Base-by-base conservation (phyloP, 2,113 vertebrate genomes). In the Perognathus longimembris region DNA sequence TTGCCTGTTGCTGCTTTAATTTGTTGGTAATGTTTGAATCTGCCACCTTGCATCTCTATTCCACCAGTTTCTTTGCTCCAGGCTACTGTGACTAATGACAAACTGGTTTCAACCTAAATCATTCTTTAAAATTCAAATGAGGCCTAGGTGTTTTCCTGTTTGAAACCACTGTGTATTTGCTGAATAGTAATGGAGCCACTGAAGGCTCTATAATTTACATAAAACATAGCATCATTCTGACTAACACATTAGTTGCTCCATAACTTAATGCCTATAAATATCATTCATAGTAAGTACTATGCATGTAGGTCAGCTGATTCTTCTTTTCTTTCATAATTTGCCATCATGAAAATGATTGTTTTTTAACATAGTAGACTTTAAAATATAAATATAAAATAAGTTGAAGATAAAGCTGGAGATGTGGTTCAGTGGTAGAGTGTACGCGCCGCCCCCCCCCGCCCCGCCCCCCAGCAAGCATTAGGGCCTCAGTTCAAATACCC, bases 31-130 rank as follows among this genome's bases (percentile, higher is more conserved):
- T 75, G 76, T 95, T 92, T 85, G 91, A 82, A 94, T 94, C 91
- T 94, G 81, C 69, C 66, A 79, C 84, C n/a, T 87, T 20, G 0
- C 11, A 69, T 89, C 88, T 84, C 67, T 54, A 38, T 40, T 34
- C 80, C 45, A 92, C 79, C 34, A 83, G 87, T 89, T 96, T 92
- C 74, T 30, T 92, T 90, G 92, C 95, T 95, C 87, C 57, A 10
- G 96, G 94, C 89, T 97, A 76, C 93, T 95, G 89, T 97, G 96
- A 96, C 89, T 96, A 92, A 91, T 89, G 90, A 92, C 91, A 96
- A 94, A 92, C 59, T 93, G 54, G 94, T 94, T 94, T 91, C 89
- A 91, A 93, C 91, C 88, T 88, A 81, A 96, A 86, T 93, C 28
- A 75, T 94, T 95, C 93, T 91, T 95, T 30, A 63, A 93, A 96